Percentiles rank a stretch among this genome's conserved stretches.
Evolutionary conservation across 92 coral and sea anemone genomes (phyloP).

Genomic region (Epizoanthus fatuus): DNA sequence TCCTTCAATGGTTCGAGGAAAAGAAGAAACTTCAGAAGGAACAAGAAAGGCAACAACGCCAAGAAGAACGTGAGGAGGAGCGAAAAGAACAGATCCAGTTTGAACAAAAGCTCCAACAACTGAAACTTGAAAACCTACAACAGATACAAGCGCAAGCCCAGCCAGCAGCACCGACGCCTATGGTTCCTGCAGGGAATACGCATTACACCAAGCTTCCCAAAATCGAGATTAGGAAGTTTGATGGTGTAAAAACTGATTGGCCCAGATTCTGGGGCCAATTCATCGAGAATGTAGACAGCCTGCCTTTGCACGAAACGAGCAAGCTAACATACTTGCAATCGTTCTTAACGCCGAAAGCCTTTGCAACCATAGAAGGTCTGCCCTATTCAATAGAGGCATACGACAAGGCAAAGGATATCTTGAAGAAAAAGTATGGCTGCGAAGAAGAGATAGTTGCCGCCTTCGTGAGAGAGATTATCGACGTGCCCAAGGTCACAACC

Average conservation of each 20-base stretch:
- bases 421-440: constrained; percentile 15
- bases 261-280: constrained; percentile 40
- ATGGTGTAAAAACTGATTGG: not conserved
- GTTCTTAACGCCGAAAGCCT: constrained; percentile 10
- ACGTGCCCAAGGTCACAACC: constrained; percentile 3
- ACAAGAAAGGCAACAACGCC: too few species aligned
- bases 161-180: too few species aligned
- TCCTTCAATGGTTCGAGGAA: too few species aligned
- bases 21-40: too few species aligned
- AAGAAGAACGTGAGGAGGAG: too few species aligned
- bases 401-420: constrained; percentile 21
- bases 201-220: not conserved
- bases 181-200: too few species aligned
- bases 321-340: constrained; percentile 21
- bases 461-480: not conserved
- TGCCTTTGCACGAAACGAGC: not conserved
- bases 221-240: not conserved
- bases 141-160: too few species aligned
- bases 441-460: not conserved
- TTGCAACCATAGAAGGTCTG: not conserved
- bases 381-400: constrained; percentile 31
- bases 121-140: too few species aligned
- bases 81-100: too few species aligned
- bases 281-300: constrained; percentile 5
- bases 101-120: too few species aligned